phyloP scores from a whole-genome alignment of 30 jellyfish, hydroid and myxozoan genomes.

The Aurelia aurita region DNA sequence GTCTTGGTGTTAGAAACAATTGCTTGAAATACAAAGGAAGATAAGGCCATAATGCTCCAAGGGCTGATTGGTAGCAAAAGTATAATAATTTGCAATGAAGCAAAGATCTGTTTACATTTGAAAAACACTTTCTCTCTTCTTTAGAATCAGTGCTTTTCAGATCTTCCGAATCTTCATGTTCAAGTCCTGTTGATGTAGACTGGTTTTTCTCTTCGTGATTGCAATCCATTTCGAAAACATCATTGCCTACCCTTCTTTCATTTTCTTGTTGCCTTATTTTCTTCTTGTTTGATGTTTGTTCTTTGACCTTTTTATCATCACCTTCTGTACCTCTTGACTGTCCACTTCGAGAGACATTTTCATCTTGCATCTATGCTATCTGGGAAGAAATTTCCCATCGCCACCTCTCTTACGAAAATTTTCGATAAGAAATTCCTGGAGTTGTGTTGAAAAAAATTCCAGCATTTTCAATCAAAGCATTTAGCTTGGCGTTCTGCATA shows the following conservation, averaged over 20 bases:
- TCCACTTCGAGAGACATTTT: not conserved
- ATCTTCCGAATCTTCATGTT: not conserved
- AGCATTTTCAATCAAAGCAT: not conserved
- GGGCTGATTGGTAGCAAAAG: slow-evolving; percentile 87
- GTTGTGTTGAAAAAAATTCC: not conserved
- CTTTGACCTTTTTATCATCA: not conserved
- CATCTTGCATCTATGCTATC: not conserved
- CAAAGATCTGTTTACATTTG: slow-evolving; percentile 44
- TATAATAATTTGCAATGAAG: slow-evolving; percentile 79
- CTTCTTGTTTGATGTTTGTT: not conserved
- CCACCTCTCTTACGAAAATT: not conserved
- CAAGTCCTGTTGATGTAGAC: not conserved
- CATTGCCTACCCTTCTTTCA: not conserved
- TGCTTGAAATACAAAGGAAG: slow-evolving; percentile 92
- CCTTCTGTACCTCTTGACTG: not conserved
- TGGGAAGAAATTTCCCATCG: not conserved
- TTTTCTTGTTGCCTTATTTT: not conserved
- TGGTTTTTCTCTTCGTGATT: not conserved
- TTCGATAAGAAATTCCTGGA: not conserved
- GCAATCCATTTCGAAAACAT: not conserved
- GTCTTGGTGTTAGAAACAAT: slow-evolving; percentile 89
- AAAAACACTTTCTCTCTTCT: slow-evolving; percentile 6
- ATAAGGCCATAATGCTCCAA: slow-evolving; percentile 96
- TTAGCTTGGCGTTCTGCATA: slow-evolving; percentile 38
- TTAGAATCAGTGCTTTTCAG: not conserved